These are phyloP conservation scores for Sinelater perroti DNA, from an alignment of 2,888 invertebrate species.

Conservation along the genomic window DNA sequence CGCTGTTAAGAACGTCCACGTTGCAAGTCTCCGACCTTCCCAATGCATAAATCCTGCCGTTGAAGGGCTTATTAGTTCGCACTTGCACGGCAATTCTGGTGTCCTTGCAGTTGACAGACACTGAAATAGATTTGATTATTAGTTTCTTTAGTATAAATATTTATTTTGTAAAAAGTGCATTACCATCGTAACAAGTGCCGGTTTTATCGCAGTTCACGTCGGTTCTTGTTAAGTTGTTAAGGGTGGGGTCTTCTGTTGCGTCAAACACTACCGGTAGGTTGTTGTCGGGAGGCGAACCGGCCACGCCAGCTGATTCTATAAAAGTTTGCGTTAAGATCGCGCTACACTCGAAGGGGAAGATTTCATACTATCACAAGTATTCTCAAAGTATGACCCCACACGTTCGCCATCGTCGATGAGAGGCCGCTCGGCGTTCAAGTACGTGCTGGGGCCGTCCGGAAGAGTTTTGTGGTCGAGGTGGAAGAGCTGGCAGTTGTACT, in stretches of 20 bases:
- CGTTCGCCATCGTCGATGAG: constrained; percentile 91
- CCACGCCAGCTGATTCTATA: constrained; percentile 23
- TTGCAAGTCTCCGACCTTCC: constrained; percentile 95
- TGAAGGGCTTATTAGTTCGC: constrained; percentile 92
- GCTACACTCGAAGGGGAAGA: too few species aligned
- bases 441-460: constrained; percentile 92
- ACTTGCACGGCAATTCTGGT: constrained; percentile 93
- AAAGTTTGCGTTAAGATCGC: too few species aligned
- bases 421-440: constrained; percentile 87
- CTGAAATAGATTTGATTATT: constrained; percentile 66
- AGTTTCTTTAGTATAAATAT: too few species aligned
- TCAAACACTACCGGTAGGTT: constrained; percentile 80
- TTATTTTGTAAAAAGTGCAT: constrained; percentile 45
- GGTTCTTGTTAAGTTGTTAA: constrained; percentile 78
- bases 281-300: constrained; percentile 62
- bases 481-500: constrained; percentile 91
- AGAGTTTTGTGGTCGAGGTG: constrained; percentile 92
- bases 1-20: constrained; percentile 91
- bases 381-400: constrained; percentile 89
- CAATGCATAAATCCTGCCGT: constrained; percentile 91
- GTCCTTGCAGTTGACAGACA: constrained; percentile 93
- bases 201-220: constrained; percentile 93
- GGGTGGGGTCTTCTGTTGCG: constrained; percentile 76
- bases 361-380: constrained; percentile 85
- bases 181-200: constrained; percentile 95